Conservation (phyloP, 2,797 vertebrate genomes). For the Halcyon leucocephala region DNA sequence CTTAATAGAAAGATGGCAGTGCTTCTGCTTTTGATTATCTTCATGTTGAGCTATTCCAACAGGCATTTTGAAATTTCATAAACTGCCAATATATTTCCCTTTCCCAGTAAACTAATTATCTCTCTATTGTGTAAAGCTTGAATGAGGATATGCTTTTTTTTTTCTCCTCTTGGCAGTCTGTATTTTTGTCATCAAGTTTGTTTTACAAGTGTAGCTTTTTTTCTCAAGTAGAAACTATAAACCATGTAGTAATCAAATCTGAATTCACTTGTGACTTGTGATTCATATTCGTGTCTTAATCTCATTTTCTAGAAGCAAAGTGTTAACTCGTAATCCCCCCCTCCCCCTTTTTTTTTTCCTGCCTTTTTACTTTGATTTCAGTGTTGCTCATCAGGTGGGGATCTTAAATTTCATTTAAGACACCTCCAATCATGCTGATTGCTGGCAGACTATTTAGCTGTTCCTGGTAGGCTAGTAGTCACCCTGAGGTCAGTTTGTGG, state of each 20-base stretch:
- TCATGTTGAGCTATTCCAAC: background rate
- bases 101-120: background rate
- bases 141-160: background rate
- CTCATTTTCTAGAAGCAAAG: background rate
- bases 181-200: slow-evolving; percentile 27
- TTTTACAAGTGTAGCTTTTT: background rate
- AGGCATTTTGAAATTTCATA: background rate
- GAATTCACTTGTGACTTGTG: background rate
- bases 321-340: background rate
- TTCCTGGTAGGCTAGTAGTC: background rate
- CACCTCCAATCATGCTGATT: background rate
- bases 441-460: background rate
- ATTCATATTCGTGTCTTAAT: background rate
- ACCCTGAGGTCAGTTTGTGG: background rate
- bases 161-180: background rate
- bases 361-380: background rate
- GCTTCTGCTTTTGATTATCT: slow-evolving; percentile 15
- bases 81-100: background rate
- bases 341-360: background rate
- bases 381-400: background rate
- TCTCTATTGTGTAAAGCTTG: background rate
- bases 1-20: background rate
- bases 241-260: background rate
- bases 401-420: background rate
- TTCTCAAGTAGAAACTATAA: background rate